A percentile compares a stretch with the other conserved stretches of the same genome.
These are phyloP conservation scores for Leontopithecus rosalia DNA, from an alignment of 2,797 vertebrate genomes.

Conservation along the genomic window DNA sequence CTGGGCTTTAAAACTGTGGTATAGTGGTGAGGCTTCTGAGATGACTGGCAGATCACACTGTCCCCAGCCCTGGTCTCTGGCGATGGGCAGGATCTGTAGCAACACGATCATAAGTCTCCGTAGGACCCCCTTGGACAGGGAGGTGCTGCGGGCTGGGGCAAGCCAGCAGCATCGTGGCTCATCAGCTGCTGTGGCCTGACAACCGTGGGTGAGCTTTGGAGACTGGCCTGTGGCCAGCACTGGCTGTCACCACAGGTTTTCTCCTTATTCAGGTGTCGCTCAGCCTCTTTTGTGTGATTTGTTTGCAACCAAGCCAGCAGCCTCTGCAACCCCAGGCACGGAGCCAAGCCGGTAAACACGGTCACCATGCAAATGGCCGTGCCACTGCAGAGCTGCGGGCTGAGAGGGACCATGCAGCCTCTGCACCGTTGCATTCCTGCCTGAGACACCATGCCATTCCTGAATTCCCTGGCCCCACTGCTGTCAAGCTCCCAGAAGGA, in stretches of 20 bases:
- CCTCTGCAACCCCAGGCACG: not conserved
- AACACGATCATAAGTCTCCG: not conserved
- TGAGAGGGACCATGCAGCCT: rapidly evolving
- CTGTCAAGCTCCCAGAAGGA: not conserved
- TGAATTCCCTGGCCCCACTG: not conserved
- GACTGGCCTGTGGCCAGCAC: not conserved
- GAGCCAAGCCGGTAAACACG: not conserved
- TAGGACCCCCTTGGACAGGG: not conserved
- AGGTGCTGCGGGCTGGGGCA: not conserved
- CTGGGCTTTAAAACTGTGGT: not conserved
- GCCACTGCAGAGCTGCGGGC: not conserved
- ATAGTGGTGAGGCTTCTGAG: not conserved
- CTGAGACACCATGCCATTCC: not conserved
- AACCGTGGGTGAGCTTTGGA: too few relatives aligned
- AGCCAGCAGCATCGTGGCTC: rapidly evolving
- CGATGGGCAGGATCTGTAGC: not conserved
- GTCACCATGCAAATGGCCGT: rapidly evolving
- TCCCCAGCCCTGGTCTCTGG: not conserved
- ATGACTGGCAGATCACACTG: not conserved
- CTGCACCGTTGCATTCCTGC: rapidly evolving
- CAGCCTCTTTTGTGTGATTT: not conserved
- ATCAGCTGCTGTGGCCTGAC: not conserved
- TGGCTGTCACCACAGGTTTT: not conserved
- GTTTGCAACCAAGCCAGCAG: not conserved
- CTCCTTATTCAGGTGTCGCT: not conserved